A percentile compares a stretch with the other conserved stretches of the same genome.
These are phyloP conservation scores for Percopsis omiscomaycus DNA, from an alignment of 2,797 vertebrate genomes.

Conservation along the genomic window DNA sequence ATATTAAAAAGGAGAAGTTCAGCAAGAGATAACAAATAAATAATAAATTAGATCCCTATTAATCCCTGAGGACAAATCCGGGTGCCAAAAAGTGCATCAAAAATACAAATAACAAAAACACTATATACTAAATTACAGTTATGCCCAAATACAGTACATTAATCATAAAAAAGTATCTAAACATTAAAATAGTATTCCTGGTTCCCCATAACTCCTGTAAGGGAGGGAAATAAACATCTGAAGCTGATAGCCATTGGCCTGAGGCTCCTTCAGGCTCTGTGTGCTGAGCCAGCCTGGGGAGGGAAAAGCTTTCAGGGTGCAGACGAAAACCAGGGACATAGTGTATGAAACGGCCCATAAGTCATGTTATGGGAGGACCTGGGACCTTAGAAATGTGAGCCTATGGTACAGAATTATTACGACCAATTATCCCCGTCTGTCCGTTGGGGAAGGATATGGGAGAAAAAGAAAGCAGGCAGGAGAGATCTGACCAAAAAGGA, in stretches of 20 bases:
- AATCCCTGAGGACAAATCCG: no score
- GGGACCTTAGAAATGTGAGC: slow-evolving; percentile 15
- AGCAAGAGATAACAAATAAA: no score
- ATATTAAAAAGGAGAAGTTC: no score
- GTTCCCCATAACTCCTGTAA: no score
- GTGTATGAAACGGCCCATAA: slow-evolving; percentile 31
- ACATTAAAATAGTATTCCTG: not conserved
- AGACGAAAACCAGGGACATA: slow-evolving; percentile 21
- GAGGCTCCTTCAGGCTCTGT: not conserved
- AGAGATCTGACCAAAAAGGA: slow-evolving; percentile 1
- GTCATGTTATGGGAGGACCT: slow-evolving; percentile 18
- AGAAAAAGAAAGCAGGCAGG: not conserved
- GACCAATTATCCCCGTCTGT: slow-evolving; percentile 13
- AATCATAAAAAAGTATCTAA: not conserved
- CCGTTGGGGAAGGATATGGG: not conserved
- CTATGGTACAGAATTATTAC: slow-evolving; percentile 4
- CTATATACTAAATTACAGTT: not conserved
- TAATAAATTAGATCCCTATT: no score
- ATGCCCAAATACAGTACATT: not conserved
- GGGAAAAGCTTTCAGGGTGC: slow-evolving; percentile 14
- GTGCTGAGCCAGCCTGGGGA: slow-evolving; percentile 1
- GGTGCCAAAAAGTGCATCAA: not conserved
- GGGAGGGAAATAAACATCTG: not conserved
- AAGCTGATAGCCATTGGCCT: not conserved
- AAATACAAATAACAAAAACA: not conserved